Evolutionary conservation across 2,113 vertebrate species (phyloP), one percentile per base, ranked within the genome.

Genomic region (Corynorhinus townsendii): DNA sequence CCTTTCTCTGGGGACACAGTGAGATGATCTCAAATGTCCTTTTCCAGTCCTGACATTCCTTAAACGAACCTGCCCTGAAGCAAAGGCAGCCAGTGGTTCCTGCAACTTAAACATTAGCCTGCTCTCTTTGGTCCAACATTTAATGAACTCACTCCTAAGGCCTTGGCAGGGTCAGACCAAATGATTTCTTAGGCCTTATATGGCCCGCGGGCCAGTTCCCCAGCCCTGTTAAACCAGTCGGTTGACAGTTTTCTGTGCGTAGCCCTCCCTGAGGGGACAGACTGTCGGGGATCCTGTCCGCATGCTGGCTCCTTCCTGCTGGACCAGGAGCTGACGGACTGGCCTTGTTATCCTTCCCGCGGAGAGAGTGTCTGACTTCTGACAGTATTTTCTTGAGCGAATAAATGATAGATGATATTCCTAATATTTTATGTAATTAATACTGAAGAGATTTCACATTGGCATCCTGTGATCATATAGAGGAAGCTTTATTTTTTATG

Each of bases 21-120:
- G 86, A 86, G 68, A 68, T 72, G 64, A 81, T 92, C 75, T 77
- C 38, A 69, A 76, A 59, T 22, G 52, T 66, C 38, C 85, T 89
- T 82, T 82, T 64, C 76, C 35, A 43, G 47, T n/a, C 47, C 79
- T 19, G 28, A 35, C 2, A 0, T 7, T 16, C 62, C 69, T 43
- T 30, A 72, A 82, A 66, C 30, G n/a, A 66, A 66, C 38, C 35
- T 77, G 40, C 20, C 22, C 24, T 3, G 7, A 59, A 9, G 38
- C 45, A 73, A 26, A 62, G 11, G 24, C 59, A 62, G 59, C 11
- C 59, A 28, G 59, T 26, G 26, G 59, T 62, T 62, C 59, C 59
- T 62, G 56, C 56, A 59, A 11, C 56, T 59, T 59, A 26, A 59
- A 59, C 56, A 59, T 59, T 59, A 26, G 56, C 24, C 56, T 26